Base-by-base conservation (phyloP, 2,113 vertebrate genomes). In the Ochotona curzoniae region DNA sequence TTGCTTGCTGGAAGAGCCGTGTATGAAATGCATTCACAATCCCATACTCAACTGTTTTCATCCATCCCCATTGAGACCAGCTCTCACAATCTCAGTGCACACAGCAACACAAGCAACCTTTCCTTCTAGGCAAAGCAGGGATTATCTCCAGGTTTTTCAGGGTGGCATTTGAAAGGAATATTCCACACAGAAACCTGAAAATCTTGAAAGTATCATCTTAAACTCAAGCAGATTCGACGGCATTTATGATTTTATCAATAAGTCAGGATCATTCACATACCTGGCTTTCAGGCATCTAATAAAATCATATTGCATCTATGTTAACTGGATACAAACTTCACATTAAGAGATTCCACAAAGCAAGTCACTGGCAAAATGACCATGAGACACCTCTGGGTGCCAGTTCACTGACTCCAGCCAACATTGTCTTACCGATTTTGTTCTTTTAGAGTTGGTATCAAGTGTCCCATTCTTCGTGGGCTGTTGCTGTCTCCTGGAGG, bases 1-100 rank as follows among this genome's bases (percentile, higher is more conserved):
- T 96, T 97, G 94, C 95, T 97, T 97, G 90, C 95, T 97, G 83
- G 95, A 97, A 97, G 93, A 97, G 94, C 94, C 93, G 93, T 92
- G 94, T 95, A 97, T 95, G 91, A 96, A 97, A 97, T 78, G 23
- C 61, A 60, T 76, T 94, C 89, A 89, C 44, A 82, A 28, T 64
- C 25, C 30, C 90, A 80, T 13, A 38, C 26, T n/a, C 17, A 60
- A 60, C 67, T 76, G 38, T 87, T 96, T 94, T 89, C 75, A 66
- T 44, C n/a, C 11, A n/a, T 13, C 51, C 23, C 7, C 70, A 76
- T 82, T 83, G 82, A 89, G 25, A 54, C 32, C 26, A 44, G 63
- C 60, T 30, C 35, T 61, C 71, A 74, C 17, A 61, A 47, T 76
- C 35, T 67, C 44, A 57, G 51, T 25, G n/a, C 47, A 79, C 75